phyloP scores from a whole-genome alignment of 2,888 invertebrate genomes.

The Chloroclysta siterata region DNA sequence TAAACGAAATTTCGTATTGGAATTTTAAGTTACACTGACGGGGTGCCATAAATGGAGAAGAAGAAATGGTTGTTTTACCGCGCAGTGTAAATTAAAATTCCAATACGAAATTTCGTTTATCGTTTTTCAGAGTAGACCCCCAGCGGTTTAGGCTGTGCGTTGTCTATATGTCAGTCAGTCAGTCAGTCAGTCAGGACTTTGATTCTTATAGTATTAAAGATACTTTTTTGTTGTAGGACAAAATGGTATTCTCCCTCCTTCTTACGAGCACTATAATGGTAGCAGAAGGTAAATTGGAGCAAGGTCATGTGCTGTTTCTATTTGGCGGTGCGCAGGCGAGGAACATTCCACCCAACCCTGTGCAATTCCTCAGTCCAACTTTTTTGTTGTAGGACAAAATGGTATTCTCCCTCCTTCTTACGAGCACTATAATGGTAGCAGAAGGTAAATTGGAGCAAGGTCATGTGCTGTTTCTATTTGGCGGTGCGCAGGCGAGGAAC shows the following conservation, averaged over 20 bases:
- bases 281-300: slow-evolving; percentile 84
- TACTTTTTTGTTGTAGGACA: slow-evolving; percentile 88
- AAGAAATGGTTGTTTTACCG: too few relatives aligned
- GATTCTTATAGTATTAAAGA: too few relatives aligned
- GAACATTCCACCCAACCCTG: slow-evolving; percentile 65
- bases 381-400: slow-evolving; percentile 90
- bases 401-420: slow-evolving; percentile 92
- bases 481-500: slow-evolving; percentile 87
- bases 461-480: slow-evolving; percentile 95
- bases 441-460: slow-evolving; percentile 84
- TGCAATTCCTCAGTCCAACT: slow-evolving; percentile 69
- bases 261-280: slow-evolving; percentile 89
- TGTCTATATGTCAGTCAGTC: too few relatives aligned
- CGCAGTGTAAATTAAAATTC: too few relatives aligned
- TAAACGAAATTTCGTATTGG: too few relatives aligned
- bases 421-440: slow-evolving; percentile 88
- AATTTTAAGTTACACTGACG: too few relatives aligned
- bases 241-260: slow-evolving; percentile 93
- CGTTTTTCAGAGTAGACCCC: too few relatives aligned
- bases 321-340: slow-evolving; percentile 90
- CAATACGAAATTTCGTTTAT: too few relatives aligned
- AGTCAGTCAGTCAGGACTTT: too few relatives aligned
- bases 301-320: slow-evolving; percentile 92
- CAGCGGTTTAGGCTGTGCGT: too few relatives aligned
- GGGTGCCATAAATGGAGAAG: too few relatives aligned